phyloP scores from a whole-genome alignment of 1,140 invertebrate species.

The Anthonomus grandis region DNA sequence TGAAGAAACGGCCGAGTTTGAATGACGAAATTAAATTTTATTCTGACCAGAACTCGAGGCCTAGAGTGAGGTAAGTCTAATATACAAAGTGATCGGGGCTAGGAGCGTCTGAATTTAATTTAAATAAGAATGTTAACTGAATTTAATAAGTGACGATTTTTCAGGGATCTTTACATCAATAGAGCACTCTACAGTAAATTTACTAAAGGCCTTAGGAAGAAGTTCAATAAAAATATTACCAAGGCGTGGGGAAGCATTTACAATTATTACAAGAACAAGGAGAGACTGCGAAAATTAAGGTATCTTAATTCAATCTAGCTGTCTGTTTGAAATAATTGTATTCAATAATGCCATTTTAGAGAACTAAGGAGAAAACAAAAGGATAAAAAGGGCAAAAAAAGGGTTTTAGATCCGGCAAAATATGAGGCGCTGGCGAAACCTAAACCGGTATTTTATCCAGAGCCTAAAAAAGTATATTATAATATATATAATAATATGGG shows the following conservation, averaged over 20 bases:
- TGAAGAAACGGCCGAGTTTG: not conserved
- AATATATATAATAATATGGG: not conserved
- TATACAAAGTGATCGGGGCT: not conserved
- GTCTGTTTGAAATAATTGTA: not conserved
- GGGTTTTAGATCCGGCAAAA: conserved; percentile 3
- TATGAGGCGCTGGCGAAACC: conserved; percentile 14
- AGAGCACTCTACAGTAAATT: conserved; percentile 9
- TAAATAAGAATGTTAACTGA: too few relatives aligned
- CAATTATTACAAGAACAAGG: conserved; percentile 35
- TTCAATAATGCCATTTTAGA: not conserved
- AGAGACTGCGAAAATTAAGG: conserved; percentile 20
- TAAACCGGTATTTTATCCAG: conserved; percentile 11
- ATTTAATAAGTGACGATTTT: not conserved
- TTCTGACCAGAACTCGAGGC: conserved; percentile 26
- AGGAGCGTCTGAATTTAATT: too few relatives aligned
- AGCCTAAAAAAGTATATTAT: conserved; percentile 12
- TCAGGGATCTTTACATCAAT: conserved; percentile 25
- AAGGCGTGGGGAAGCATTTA: conserved; percentile 37
- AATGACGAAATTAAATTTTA: conserved; percentile 20
- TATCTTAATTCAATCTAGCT: not conserved
- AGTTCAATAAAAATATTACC: conserved; percentile 26
- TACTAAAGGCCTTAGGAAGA: conserved; percentile 9
- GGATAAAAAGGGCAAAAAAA: conserved; percentile 5
- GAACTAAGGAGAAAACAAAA: not conserved
- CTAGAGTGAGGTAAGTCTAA: conserved; percentile 16